These are phyloP conservation scores for Apodemus sylvaticus DNA, from an alignment of 2,113 vertebrate genomes.

Conservation along the genomic window DNA sequence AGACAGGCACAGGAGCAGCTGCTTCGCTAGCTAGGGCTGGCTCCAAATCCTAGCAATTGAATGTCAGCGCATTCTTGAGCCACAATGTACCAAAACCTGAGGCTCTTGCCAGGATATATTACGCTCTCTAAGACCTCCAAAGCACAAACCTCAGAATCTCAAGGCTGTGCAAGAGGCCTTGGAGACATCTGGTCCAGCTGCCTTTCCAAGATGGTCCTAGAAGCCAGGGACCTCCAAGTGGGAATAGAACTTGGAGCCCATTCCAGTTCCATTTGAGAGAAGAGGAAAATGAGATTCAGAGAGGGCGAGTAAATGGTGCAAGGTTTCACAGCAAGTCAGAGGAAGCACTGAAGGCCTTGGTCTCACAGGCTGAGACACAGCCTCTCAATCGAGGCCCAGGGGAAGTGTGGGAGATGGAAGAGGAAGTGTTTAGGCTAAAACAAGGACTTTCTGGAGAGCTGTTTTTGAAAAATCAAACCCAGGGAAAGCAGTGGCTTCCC, in stretches of 20 bases:
- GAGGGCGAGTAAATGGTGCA: neutral
- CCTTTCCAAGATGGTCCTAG: conserved; percentile 3
- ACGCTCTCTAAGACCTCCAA: conserved; percentile 15
- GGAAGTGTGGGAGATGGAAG: neutral
- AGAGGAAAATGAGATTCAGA: conserved; percentile 23
- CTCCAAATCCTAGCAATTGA: neutral
- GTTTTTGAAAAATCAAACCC: conserved; percentile 63
- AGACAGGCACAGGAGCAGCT: neutral
- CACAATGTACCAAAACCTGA: neutral
- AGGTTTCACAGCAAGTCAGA: neutral
- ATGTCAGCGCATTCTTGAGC: neutral
- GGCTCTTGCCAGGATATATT: neutral
- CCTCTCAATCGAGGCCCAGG: neutral
- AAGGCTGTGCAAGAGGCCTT: neutral
- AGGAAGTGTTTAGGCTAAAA: conserved; percentile 46
- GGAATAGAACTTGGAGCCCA: neutral
- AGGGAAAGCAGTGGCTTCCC: conserved; percentile 37
- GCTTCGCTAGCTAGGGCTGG: neutral
- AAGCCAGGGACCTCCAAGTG: neutral
- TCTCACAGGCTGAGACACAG: neutral
- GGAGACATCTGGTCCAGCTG: neutral
- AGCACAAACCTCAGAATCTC: conserved; percentile 15
- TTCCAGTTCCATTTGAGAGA: neutral
- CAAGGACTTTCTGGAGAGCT: conserved; percentile 60
- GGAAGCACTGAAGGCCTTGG: neutral